A percentile compares a stretch with the other conserved stretches of the same genome.
Evolutionary conservation across 1,140 invertebrate genomes (phyloP).

Genomic region (Lepidostoma basale): DNA sequence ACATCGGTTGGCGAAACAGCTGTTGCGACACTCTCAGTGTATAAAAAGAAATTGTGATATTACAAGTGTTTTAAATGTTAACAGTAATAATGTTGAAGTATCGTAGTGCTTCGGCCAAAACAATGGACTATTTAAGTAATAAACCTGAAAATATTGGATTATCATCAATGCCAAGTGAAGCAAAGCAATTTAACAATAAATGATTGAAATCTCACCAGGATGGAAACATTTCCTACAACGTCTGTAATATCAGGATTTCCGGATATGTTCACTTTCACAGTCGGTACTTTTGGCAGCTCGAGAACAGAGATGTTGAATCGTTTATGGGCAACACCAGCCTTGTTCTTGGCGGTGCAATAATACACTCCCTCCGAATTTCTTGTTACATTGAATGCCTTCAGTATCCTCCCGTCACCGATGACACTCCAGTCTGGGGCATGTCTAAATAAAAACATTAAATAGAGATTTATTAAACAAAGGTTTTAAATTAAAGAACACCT

Average conservation of each 20-base stretch:
- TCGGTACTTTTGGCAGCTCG: conserved; percentile 38
- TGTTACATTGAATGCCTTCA: conserved; percentile 34
- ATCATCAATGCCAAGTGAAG: too few relatives aligned
- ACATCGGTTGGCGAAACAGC: too few relatives aligned
- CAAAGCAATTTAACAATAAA: too few relatives aligned
- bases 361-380: conserved; percentile 48
- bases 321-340: conserved; percentile 48
- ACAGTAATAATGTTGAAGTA: too few relatives aligned
- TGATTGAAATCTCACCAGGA: conserved; percentile 8
- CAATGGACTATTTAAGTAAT: too few relatives aligned
- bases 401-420: conserved; percentile 28
- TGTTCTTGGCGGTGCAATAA: conserved; percentile 50
- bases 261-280: neutral
- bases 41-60: too few relatives aligned
- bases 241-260: neutral
- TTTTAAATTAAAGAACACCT: too few relatives aligned
- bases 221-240: conserved; percentile 7
- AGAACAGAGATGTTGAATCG: conserved; percentile 50
- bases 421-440: conserved; percentile 35
- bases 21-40: too few relatives aligned
- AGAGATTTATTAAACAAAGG: neutral
- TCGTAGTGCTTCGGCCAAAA: too few relatives aligned
- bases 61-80: too few relatives aligned
- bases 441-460: neutral
- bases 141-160: too few relatives aligned